These are phyloP conservation scores for Mactromeris polynyma DNA, from an alignment of 2,888 invertebrate genomes.

Conservation along the genomic window DNA sequence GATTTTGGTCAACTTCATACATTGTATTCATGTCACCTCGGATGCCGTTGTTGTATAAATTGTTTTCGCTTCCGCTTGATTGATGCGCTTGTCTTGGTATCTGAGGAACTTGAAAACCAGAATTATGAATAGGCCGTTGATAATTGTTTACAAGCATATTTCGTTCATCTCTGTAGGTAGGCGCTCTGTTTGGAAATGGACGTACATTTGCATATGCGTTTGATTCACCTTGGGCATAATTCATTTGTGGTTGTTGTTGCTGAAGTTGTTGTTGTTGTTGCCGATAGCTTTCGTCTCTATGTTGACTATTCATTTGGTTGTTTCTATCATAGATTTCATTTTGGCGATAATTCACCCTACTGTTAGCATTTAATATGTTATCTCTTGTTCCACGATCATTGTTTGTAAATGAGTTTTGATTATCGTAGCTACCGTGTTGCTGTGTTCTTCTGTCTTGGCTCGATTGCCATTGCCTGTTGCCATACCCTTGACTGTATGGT, in stretches of 20 bases:
- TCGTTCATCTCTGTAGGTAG: neutral
- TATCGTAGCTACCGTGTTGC: neutral
- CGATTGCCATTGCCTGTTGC: neutral
- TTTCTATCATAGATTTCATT: neutral
- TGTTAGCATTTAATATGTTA: neutral
- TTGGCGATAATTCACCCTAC: neutral
- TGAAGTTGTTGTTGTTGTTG: neutral
- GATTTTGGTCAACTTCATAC: neutral
- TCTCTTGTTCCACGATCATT: neutral
- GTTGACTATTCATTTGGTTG: neutral
- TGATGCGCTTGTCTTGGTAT: neutral
- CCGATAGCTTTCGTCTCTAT: neutral
- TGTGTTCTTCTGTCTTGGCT: neutral
- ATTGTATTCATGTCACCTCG: neutral
- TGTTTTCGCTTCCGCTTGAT: neutral
- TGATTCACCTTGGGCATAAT: neutral
- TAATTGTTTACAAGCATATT: neutral
- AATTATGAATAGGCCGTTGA: neutral
- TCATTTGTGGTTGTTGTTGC: neutral
- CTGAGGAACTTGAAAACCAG: neutral
- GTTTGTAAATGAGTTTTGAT: neutral
- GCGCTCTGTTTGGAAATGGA: neutral
- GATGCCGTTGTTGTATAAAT: neutral
- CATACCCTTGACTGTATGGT: neutral
- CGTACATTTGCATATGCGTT: neutral